Conservation (phyloP, 53 echinoderm and acorn worm species). For the Echinarachnius parma region DNA sequence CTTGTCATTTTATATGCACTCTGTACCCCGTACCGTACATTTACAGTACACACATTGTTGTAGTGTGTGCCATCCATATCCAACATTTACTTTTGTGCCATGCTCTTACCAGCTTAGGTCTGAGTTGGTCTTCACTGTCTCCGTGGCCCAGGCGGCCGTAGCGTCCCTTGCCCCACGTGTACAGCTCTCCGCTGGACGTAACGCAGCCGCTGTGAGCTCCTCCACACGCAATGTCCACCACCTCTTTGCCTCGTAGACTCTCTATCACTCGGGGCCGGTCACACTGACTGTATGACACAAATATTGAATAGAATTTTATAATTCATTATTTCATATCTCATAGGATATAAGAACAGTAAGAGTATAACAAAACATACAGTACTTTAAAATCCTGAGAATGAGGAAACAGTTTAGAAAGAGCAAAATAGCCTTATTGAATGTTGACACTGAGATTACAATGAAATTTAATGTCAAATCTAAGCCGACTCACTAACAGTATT, state of each 20-base stretch:
- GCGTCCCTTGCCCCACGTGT: constrained; percentile 96
- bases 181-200: constrained; percentile 92
- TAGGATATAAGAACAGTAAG: no score
- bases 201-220: constrained; percentile 97
- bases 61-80: not conserved
- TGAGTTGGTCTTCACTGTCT: constrained; percentile 92
- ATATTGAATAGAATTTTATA: not conserved
- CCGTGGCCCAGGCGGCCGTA: constrained; percentile 94
- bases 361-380: no score
- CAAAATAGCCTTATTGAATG: no score
- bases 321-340: not conserved
- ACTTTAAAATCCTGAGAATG: no score
- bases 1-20: no score
- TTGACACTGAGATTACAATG: no score
- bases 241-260: constrained; percentile 91
- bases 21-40: no score
- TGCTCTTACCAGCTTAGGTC: constrained; percentile 80
- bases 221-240: constrained; percentile 80
- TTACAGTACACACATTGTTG: no score
- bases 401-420: no score
- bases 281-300: constrained; percentile 88
- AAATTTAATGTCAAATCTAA: no score
- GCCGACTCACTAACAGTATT: no score
- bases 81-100: not conserved
- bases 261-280: constrained; percentile 95